phyloP scores from a whole-genome alignment of 2,113 vertebrate species.

The Trachemys scripta region DNA sequence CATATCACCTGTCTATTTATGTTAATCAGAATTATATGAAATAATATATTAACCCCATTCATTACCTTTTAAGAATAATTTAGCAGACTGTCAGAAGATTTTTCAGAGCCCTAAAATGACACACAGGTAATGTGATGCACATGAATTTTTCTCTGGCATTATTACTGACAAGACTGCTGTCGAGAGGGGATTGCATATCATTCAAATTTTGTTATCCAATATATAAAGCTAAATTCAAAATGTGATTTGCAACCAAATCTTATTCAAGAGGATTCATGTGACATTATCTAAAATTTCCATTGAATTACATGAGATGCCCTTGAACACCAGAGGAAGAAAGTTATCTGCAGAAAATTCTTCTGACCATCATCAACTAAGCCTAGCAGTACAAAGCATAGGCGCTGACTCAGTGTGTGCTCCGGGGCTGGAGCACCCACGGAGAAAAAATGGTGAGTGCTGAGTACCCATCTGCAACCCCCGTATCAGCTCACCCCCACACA shows the following conservation, averaged over 20 bases:
- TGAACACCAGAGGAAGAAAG: neutral
- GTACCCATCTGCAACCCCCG: too few species aligned
- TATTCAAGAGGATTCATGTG: neutral
- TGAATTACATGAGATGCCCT: neutral
- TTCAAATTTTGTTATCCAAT: neutral
- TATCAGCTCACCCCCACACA: too few species aligned
- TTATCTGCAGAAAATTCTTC: neutral
- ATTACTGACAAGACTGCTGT: neutral
- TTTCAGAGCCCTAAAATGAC: neutral
- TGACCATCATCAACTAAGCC: neutral
- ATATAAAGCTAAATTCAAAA: constrained; percentile 12
- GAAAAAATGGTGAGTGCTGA: too few species aligned
- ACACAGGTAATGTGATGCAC: neutral
- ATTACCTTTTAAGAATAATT: neutral
- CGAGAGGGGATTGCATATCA: neutral
- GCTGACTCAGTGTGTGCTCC: too few species aligned
- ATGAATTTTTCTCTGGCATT: neutral
- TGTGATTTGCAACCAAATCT: neutral
- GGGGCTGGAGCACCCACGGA: too few species aligned
- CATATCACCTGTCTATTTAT: neutral
- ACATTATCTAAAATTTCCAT: neutral
- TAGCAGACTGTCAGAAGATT: neutral
- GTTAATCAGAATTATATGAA: neutral
- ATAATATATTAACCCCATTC: neutral
- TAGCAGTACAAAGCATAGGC: neutral